These are phyloP conservation scores for Scalopus aquaticus DNA, from an alignment of 2,113 vertebrate genomes.

Conservation along the genomic window DNA sequence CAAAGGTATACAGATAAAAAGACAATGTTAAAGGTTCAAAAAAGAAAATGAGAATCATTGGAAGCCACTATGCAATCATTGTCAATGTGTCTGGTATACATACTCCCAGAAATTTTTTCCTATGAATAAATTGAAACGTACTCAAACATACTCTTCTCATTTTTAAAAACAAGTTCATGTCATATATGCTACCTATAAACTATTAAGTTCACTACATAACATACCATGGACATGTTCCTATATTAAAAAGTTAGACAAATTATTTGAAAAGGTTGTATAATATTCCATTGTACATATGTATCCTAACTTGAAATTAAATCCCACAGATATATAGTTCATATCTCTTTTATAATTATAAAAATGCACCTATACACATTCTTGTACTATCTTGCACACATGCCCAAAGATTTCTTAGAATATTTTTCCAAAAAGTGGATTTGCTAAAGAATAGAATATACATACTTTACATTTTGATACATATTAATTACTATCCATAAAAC, in stretches of 20 bases:
- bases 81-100: neutral
- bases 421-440: slow-evolving; percentile 1
- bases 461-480: neutral
- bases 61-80: neutral
- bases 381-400: neutral
- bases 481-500: neutral
- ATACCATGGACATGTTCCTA: neutral
- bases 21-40: neutral
- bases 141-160: neutral
- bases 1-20: neutral
- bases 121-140: neutral
- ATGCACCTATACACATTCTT: neutral
- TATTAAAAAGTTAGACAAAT: neutral
- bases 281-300: neutral
- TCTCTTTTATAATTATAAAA: neutral
- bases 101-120: slow-evolving; percentile 11
- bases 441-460: neutral
- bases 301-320: neutral
- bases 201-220: slow-evolving; percentile 10
- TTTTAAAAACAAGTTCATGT: slow-evolving; percentile 3
- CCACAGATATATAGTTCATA: neutral
- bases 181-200: neutral
- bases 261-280: slow-evolving; percentile 20
- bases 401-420: neutral
- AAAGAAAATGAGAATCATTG: neutral